Percentiles rank a stretch among this genome's conserved stretches.
phyloP scores from a whole-genome alignment of 2,797 vertebrate species.

The Pachyuromys duprasi region DNA sequence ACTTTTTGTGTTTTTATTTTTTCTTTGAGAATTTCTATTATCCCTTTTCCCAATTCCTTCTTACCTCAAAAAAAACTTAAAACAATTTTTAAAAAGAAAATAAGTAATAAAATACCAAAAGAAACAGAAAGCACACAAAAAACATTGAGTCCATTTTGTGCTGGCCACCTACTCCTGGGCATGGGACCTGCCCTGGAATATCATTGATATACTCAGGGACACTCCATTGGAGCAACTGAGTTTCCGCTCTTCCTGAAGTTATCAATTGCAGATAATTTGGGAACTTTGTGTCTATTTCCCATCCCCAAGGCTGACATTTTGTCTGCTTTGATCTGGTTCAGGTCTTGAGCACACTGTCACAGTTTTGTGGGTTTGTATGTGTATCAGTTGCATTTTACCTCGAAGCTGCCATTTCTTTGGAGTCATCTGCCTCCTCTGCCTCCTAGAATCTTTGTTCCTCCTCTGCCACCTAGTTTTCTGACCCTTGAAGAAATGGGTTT shows the following conservation, averaged over 20 bases:
- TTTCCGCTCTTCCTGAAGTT: background rate
- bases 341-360: background rate
- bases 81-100: background rate
- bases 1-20: background rate
- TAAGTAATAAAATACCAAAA: background rate
- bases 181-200: background rate
- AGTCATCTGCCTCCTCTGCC: background rate
- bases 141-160: background rate
- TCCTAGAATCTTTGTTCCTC: background rate
- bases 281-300: background rate
- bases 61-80: background rate
- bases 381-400: background rate
- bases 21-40: background rate
- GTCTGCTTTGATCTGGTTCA: background rate
- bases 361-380: background rate
- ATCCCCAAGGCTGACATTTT: background rate
- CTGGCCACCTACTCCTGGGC: background rate
- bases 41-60: background rate
- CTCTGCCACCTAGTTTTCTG: background rate
- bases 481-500: background rate
- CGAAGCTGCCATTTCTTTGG: background rate
- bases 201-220: background rate
- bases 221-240: background rate
- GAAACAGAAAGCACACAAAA: background rate
- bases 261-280: too few relatives aligned